A percentile compares a stretch with the other conserved stretches of the same genome.
These are phyloP conservation scores for Dufourea novaeangliae DNA, from an alignment of 1,140 invertebrate genomes.

Conservation along the genomic window DNA sequence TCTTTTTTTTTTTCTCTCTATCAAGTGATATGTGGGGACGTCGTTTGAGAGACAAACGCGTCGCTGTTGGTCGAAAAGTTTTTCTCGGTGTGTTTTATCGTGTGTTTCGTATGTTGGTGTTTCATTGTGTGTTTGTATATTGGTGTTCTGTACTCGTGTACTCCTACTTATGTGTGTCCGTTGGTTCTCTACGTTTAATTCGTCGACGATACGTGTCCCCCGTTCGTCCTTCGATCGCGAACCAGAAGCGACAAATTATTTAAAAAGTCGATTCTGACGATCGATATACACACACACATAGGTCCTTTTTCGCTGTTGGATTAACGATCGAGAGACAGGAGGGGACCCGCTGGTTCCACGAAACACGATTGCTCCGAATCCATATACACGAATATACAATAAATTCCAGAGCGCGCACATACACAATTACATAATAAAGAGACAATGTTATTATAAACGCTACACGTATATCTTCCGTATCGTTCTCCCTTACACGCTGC, in stretches of 20 bases:
- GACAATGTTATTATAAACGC: conserved; percentile 62
- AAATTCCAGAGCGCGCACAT: conserved; percentile 51
- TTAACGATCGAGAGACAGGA: conserved; percentile 28
- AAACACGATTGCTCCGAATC: conserved; percentile 22
- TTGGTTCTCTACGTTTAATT: background rate
- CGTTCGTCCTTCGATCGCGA: conserved; percentile 5
- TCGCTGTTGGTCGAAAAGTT: conserved; percentile 68
- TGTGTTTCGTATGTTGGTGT: background rate
- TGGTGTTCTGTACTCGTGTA: background rate
- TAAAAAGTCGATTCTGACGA: too few relatives aligned
- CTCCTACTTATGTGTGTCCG: background rate
- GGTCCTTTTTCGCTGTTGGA: too few relatives aligned
- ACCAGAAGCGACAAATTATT: background rate
- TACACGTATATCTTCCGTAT: conserved; percentile 52
- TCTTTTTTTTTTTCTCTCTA: too few relatives aligned
- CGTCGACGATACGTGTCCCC: background rate
- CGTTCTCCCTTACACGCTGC: background rate
- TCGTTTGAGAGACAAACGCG: conserved; percentile 49
- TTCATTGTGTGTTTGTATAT: background rate
- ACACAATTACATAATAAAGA: conserved; percentile 66
- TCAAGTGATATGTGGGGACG: conserved; percentile 69
- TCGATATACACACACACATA: too few relatives aligned
- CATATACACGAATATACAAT: conserved; percentile 45
- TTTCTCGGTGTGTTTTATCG: conserved; percentile 15
- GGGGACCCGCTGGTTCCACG: background rate